Conservation (phyloP, 2,797 vertebrate genomes). For the Borostomias antarcticus region DNA sequence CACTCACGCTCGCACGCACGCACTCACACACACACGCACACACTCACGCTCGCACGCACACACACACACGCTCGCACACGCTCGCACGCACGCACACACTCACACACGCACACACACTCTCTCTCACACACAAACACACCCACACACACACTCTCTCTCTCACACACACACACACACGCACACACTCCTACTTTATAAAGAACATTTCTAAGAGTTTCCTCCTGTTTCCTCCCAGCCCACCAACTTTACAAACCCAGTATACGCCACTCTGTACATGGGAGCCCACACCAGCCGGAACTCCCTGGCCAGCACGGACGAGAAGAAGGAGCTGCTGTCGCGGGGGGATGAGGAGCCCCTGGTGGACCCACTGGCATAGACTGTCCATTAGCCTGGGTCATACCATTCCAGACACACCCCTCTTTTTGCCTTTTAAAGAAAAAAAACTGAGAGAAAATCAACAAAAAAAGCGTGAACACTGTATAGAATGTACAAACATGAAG, state of each 20-base stretch:
- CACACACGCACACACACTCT: not conserved
- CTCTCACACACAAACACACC: not conserved
- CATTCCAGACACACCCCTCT: conserved; percentile 63
- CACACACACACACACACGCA: not conserved
- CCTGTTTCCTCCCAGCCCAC: conserved; percentile 79
- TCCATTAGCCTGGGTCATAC: conserved; percentile 42
- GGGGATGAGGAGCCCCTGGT: conserved; percentile 90
- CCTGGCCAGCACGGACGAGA: conserved; percentile 97
- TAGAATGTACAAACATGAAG: conserved; percentile 86
- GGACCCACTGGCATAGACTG: conserved; percentile 88
- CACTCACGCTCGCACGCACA: not conserved
- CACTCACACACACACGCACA: not conserved
- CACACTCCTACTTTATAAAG: not conserved
- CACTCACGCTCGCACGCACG: not conserved
- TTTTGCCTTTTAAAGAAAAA: conserved; percentile 74
- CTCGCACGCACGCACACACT: not conserved
- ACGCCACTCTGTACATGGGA: conserved; percentile 97
- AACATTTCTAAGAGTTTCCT: conserved; percentile 18
- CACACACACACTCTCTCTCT: not conserved
- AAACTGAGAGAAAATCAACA: conserved; percentile 61
- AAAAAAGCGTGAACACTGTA: conserved; percentile 76
- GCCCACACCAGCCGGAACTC: conserved; percentile 95
- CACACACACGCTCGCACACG: not conserved
- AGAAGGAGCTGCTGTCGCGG: conserved; percentile 90
- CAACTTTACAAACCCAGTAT: conserved; percentile 98